Base-by-base conservation (phyloP, 2,888 invertebrate genomes). In the Rutpela maculata region DNA sequence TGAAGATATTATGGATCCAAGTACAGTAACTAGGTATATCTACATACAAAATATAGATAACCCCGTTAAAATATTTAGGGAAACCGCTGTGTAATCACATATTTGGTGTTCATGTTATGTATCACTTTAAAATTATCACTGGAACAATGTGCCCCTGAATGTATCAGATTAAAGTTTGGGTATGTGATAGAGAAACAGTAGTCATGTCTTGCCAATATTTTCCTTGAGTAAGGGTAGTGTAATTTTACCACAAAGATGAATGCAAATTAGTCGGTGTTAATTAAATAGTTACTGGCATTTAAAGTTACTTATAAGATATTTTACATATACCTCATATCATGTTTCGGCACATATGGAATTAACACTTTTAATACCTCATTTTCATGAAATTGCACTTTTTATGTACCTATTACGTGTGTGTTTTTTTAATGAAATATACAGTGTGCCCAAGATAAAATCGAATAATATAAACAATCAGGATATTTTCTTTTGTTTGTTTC, bases 1-100 rank as follows among this genome's bases (percentile, higher is more conserved):
- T 67, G 86, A 87, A 80, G 88, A 87, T 77, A 83, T 86, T 74
- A 83, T 86, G 78, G 86, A 87, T 78, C 82, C 85, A 35, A 80
- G 79, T 70, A 83, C 86, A 50, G 84, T 86, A 35, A 87, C 87
- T 69, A 87, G 87, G 79, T 90, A 89, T 82, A 88, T 90, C 85
- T 89, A 88, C 81, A 89, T 90, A 80, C 87, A 88, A 84, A 89
- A 89, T 81, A 86, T 89, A 75, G 86, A 89, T 80, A 89, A 89
- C 80, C 89, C 90, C 11, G 87, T 89, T 38, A 89, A 90, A 85
- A 87, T 90, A 80, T 89, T 90, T 84, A 87, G 89, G 79, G 90
- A 90, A 86, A 90, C 90, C 66, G 88, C 90, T 26, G 90, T 90
- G 78, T 90, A 86, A 88, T 67, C 55, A 81, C 19, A 66, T 65